Percentiles rank a stretch among this genome's conserved stretches.
These are phyloP conservation scores for Tragelaphus imberbis DNA, from an alignment of 2,113 vertebrate species.

Conservation along the genomic window DNA sequence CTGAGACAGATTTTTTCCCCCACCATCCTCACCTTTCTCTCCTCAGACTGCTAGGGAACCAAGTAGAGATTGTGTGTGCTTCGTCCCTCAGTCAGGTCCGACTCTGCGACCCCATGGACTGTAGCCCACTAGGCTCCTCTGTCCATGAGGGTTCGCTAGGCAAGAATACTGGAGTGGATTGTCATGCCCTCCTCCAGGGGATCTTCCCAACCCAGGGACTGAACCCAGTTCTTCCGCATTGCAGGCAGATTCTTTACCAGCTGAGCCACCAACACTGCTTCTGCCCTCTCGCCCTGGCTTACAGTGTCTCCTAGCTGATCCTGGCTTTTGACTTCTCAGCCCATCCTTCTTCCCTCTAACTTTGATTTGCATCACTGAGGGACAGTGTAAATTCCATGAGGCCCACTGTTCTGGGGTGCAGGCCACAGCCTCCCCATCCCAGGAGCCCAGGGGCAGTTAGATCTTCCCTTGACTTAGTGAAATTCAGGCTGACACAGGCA, in stretches of 20 bases:
- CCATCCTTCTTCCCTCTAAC: not conserved
- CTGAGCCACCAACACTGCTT: not conserved
- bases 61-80: not conserved
- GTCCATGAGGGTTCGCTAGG: accelerated
- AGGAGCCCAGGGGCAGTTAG: not conserved
- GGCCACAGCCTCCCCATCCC: not conserved
- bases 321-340: not conserved
- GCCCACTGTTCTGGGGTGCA: not conserved
- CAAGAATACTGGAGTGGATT: not conserved
- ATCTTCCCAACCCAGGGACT: not conserved
- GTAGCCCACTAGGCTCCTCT: not conserved
- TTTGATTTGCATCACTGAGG: not conserved
- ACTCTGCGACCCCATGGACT: not conserved
- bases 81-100: accelerated
- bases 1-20: not conserved
- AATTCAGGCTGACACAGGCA: not conserved
- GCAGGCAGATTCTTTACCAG: not conserved
- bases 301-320: not conserved
- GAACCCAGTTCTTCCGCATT: accelerated
- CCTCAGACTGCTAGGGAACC: not conserved
- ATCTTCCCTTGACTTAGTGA: not conserved
- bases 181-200: not conserved
- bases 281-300: not conserved
- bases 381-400: not conserved
- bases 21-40: not conserved